Evolutionary conservation across 2,113 vertebrate genomes (phyloP).

Genomic region (Hippocampus zosterae): DNA sequence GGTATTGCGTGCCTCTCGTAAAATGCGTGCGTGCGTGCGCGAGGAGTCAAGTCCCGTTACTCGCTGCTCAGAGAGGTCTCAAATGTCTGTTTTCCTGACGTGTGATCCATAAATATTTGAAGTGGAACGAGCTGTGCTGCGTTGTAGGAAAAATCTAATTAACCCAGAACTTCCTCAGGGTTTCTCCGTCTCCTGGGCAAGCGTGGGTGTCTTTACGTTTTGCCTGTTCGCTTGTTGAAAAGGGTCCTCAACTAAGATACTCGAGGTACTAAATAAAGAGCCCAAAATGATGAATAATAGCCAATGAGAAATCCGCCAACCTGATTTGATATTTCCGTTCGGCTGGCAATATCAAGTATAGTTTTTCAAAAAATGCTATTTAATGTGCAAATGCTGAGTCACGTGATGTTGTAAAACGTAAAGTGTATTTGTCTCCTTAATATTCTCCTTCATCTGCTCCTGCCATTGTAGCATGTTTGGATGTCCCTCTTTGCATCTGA

Average conservation of each 20-base stretch:
- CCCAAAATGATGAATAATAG: background rate
- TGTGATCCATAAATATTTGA: slow-evolving; percentile 75
- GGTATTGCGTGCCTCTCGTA: slow-evolving; percentile 16
- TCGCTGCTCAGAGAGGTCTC: slow-evolving; percentile 61
- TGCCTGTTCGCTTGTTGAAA: slow-evolving; percentile 49
- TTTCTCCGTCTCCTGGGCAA: slow-evolving; percentile 42
- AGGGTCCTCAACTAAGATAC: slow-evolving; percentile 43
- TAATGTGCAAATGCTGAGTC: background rate
- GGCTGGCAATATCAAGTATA: background rate
- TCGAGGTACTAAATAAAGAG: background rate
- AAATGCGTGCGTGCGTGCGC: slow-evolving; percentile 3
- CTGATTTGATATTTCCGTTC: background rate
- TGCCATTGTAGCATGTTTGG: too few relatives aligned
- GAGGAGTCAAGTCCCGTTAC: slow-evolving; percentile 49
- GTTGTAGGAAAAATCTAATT: slow-evolving; percentile 73
- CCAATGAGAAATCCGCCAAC: too few relatives aligned
- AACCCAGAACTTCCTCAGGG: slow-evolving; percentile 67
- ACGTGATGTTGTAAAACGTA: background rate
- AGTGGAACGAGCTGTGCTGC: slow-evolving; percentile 64
- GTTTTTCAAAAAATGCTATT: background rate
- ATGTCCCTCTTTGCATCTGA: too few relatives aligned
- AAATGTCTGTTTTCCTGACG: slow-evolving; percentile 71
- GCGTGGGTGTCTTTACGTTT: slow-evolving; percentile 44
- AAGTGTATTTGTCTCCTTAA: background rate
- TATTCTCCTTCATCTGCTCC: too few relatives aligned